Conservation (phyloP, 2,888 invertebrate genomes). For the Synanthedon formicaeformis region DNA sequence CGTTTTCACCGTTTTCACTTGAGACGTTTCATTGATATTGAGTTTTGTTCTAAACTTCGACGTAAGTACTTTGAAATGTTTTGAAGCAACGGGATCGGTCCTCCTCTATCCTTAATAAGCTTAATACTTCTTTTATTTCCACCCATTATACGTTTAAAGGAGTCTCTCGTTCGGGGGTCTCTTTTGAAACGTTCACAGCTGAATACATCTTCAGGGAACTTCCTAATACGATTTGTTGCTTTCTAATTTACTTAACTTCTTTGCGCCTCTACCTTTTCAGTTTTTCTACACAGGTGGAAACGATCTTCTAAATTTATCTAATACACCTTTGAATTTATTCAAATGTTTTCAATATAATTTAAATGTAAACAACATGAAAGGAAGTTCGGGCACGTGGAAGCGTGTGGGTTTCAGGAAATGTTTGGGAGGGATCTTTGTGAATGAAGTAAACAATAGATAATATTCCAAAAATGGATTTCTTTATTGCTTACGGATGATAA, state of each 20-base stretch:
- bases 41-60: constrained; percentile 53
- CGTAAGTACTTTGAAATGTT: constrained; percentile 50
- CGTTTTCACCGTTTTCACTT: constrained; percentile 39
- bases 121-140: constrained; percentile 32
- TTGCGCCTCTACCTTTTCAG: constrained; percentile 28
- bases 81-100: constrained; percentile 30
- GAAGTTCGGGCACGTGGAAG: not conserved
- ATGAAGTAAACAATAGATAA: no score
- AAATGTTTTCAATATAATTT: not conserved
- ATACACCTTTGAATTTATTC: not conserved
- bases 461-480: no score
- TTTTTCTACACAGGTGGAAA: constrained; percentile 7
- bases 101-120: constrained; percentile 44
- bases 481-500: no score
- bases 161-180: constrained; percentile 27
- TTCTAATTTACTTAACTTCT: constrained; percentile 41
- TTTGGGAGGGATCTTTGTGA: no score
- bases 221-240: constrained; percentile 33
- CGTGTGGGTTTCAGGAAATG: no score
- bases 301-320: not conserved
- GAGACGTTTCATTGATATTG: constrained; percentile 58
- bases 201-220: constrained; percentile 31
- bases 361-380: not conserved
- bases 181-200: constrained; percentile 21
- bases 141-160: constrained; percentile 37